Evolutionary conservation across 2,888 invertebrate genomes (phyloP), one percentile per base, ranked within the genome.

Genomic region (Drosophila atripex): DNA sequence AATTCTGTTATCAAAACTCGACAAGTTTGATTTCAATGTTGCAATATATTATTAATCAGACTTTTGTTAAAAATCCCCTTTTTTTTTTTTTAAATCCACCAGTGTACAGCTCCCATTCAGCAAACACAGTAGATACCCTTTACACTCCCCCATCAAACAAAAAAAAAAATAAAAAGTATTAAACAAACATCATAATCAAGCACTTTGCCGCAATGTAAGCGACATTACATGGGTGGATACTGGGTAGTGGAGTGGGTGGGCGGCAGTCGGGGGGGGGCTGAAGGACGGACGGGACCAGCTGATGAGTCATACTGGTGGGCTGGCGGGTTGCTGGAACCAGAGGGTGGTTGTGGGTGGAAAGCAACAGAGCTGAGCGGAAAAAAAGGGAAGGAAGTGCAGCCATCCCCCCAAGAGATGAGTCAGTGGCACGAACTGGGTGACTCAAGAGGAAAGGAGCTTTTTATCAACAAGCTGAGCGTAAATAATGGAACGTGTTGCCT

Each of bases 181-280:
- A 74, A 71, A 50, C 73, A 76, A 80, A 80, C 80, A 84, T 78
- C 71, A 71, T 80, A 80, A 80, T 84, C 76, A 80, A 80, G 75
- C 76, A 83, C 76, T 83, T 78, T 74, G 80, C 65, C 56, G 71
- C 76, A 65, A 72, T 69, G 51, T 45, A 50, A 63, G 71, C 61
- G 69, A 60, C 82, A 60, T 61, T 58, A 49, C 58, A 57, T 43
- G 49, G n/a, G 6, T 25, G 25, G 7, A 25, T 25, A 25, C 25
- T 1, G 18, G 18, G 21, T 23, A 4, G 4, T 23, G 21, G 21
- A 23, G 21, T 23, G 21, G 21, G 21, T 23, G 28, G 28, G 28
- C 9, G 28, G 9, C 0, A 28, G 2, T 9, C 28, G 9, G 28
- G 28, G 9, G 28, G 28, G 28, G 28, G 23, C 61, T 28, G 28